Percentiles rank a stretch among this genome's conserved stretches.
Conservation (phyloP, 2,888 invertebrate genomes). For the Brachylomia viminalis region DNA sequence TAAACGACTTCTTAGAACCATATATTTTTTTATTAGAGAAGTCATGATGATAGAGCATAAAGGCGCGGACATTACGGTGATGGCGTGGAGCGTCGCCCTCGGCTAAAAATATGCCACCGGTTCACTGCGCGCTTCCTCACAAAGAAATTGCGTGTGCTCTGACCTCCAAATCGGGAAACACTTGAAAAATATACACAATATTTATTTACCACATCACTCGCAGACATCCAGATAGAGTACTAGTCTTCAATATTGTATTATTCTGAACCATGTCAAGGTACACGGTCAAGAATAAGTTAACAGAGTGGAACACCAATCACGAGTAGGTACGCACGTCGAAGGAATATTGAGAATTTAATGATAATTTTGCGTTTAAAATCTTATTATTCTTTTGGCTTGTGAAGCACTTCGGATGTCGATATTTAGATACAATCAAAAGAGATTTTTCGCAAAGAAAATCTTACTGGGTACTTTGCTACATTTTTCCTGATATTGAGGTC, state of each 20-base stretch:
- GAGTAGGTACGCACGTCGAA: constrained; percentile 35
- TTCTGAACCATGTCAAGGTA: constrained; percentile 68
- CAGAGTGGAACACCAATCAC: constrained; percentile 62
- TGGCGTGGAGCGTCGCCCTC: constrained; percentile 85
- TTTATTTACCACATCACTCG: constrained; percentile 69
- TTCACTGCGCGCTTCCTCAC: constrained; percentile 86
- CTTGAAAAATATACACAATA: constrained; percentile 67
- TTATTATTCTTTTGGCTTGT: constrained; percentile 1
- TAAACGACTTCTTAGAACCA: constrained; percentile 17
- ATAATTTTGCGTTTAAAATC: constrained; percentile 29
- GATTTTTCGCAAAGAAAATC: constrained; percentile 25
- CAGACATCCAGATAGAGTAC: constrained; percentile 57
- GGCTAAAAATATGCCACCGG: constrained; percentile 87
- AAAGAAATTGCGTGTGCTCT: constrained; percentile 85
- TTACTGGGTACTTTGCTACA: background rate
- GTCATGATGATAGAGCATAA: constrained; percentile 75
- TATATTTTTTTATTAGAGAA: constrained; percentile 59
- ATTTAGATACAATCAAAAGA: constrained; percentile 23
- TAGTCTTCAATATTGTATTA: constrained; percentile 33
- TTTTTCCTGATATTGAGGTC: constrained; percentile 15
- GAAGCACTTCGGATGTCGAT: constrained; percentile 6
- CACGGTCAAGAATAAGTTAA: constrained; percentile 69
- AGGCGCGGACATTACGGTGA: constrained; percentile 59
- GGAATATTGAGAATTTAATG: constrained; percentile 34
- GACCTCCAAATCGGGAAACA: constrained; percentile 85